phyloP scores from a whole-genome alignment of 2,888 invertebrate species.

The Subacronicta megacephala region DNA sequence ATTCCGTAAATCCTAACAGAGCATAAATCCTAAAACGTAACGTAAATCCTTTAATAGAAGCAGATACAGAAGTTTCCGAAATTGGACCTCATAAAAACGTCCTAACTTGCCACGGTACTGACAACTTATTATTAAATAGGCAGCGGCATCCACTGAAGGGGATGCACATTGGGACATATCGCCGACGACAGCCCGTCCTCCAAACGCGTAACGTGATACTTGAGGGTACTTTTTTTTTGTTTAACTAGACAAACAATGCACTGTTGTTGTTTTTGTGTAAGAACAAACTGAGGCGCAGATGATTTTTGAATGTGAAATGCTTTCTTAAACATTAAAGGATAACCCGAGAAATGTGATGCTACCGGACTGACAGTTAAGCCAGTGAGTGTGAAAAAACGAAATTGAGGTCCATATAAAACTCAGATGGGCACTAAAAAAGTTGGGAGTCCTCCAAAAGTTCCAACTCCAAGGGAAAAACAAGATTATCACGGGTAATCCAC shows the following conservation, averaged over 20 bases:
- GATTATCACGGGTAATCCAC: too few species aligned
- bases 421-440: too few species aligned
- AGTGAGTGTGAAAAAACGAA: not conserved
- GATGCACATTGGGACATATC: slow-evolving; percentile 58
- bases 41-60: not conserved
- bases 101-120: slow-evolving; percentile 15
- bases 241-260: slow-evolving; percentile 25
- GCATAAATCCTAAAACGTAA: too few species aligned
- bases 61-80: slow-evolving; percentile 8
- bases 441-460: too few species aligned
- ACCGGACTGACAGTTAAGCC: not conserved
- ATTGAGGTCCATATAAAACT: not conserved
- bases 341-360: too few species aligned
- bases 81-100: not conserved
- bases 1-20: too few species aligned
- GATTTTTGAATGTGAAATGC: slow-evolving; percentile 1
- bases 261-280: slow-evolving; percentile 37
- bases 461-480: too few species aligned
- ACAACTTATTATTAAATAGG: slow-evolving; percentile 37
- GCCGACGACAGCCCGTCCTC: slow-evolving; percentile 66
- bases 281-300: slow-evolving; percentile 1
- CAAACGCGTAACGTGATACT: slow-evolving; percentile 61
- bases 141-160: slow-evolving; percentile 54
- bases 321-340: not conserved
- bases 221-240: slow-evolving; percentile 32